These are phyloP conservation scores for Drosophila cognata DNA, from an alignment of 2,888 invertebrate species.

Conservation along the genomic window DNA sequence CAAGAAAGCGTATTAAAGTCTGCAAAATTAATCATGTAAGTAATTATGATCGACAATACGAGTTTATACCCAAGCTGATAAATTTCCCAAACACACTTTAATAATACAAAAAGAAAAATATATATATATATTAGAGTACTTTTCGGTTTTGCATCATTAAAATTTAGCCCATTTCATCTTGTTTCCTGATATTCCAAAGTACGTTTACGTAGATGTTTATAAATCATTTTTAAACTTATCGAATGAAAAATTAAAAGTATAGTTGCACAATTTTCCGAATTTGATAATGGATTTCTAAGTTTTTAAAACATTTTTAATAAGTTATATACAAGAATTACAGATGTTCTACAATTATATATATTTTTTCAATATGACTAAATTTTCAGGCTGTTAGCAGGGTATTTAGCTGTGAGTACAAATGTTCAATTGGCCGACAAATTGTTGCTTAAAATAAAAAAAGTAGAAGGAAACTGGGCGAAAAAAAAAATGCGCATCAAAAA, in stretches of 20 bases:
- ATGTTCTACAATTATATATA: neutral
- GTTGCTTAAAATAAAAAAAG: conserved; percentile 47
- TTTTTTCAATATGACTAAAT: neutral
- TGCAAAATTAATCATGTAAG: neutral
- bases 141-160: neutral
- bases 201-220: neutral
- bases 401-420: conserved; percentile 1
- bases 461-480: conserved; percentile 36
- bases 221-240: neutral
- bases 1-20: neutral
- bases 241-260: neutral
- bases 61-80: neutral
- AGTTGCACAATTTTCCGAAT: neutral
- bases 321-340: neutral
- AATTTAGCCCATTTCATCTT: neutral
- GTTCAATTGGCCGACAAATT: conserved; percentile 12
- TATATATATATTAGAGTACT: neutral
- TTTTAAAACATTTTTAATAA: neutral
- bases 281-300: neutral
- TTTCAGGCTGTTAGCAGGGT: conserved; percentile 22
- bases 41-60: neutral
- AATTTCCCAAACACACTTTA: neutral
- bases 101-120: neutral
- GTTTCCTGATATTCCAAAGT: neutral
- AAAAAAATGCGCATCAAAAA: conserved; percentile 64